Conservation (phyloP, 2,888 invertebrate genomes). For the Drosophila infuscata region DNA sequence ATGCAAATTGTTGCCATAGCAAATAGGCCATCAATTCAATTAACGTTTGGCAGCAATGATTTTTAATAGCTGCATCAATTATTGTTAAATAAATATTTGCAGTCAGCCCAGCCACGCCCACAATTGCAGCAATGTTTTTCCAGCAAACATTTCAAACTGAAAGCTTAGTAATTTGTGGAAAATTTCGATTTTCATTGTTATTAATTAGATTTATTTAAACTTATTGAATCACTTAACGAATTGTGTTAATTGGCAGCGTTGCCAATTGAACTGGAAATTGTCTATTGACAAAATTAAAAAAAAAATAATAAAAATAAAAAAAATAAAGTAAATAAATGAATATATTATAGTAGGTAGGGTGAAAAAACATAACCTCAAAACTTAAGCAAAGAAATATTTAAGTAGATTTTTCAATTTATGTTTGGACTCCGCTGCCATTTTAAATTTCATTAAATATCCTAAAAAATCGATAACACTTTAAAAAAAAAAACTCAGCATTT, state of each 20-base stretch:
- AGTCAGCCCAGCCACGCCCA: too few species aligned
- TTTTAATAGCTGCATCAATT: too few species aligned
- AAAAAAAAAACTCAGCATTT: not conserved
- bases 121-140: too few species aligned
- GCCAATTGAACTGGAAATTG: not conserved
- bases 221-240: not conserved
- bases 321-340: not conserved
- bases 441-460: not conserved
- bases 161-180: not conserved
- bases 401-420: not conserved
- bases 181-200: not conserved
- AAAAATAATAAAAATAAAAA: not conserved
- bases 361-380: not conserved
- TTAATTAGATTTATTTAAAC: not conserved
- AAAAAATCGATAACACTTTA: not conserved
- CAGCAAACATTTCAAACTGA: not conserved
- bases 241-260: not conserved
- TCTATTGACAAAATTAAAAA: not conserved
- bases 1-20: conserved; percentile 28
- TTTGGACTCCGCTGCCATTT: not conserved
- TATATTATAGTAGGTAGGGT: not conserved
- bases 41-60: too few species aligned
- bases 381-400: not conserved
- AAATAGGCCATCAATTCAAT: conserved; percentile 40
- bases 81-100: too few species aligned